phyloP scores from a whole-genome alignment of 2,113 vertebrate species.

The Micromys minutus region DNA sequence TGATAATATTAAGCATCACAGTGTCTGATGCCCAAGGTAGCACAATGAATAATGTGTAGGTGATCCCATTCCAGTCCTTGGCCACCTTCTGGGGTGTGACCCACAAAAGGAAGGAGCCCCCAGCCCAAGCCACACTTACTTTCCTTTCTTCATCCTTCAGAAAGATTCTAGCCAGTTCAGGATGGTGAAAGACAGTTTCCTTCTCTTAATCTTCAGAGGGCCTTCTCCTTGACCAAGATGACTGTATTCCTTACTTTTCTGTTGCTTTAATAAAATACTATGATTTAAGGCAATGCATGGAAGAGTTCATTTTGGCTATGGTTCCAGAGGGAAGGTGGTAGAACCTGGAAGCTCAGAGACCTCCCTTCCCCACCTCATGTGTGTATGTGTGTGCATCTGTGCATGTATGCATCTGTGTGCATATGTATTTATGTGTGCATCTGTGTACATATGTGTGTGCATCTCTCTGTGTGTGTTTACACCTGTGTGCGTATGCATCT shows the following conservation, averaged over 20 bases:
- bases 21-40: background rate
- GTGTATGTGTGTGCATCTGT: background rate
- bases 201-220: background rate
- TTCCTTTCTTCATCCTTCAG: background rate
- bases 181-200: background rate
- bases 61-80: background rate
- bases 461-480: no score
- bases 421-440: no score
- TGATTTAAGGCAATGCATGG: background rate
- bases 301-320: background rate
- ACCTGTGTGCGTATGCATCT: no score
- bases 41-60: background rate
- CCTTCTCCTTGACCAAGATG: background rate
- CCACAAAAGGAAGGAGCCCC: background rate
- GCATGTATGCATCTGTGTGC: no score
- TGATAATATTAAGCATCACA: no score
- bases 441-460: no score
- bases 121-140: background rate
- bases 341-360: background rate
- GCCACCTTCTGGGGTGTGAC: background rate
- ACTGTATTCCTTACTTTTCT: background rate
- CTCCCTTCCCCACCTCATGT: no score
- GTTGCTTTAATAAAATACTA: background rate
- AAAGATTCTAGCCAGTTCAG: background rate
- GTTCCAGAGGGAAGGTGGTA: background rate